Base-by-base conservation (phyloP, 2,888 invertebrate species). In the Rhamnusium bicolor region DNA sequence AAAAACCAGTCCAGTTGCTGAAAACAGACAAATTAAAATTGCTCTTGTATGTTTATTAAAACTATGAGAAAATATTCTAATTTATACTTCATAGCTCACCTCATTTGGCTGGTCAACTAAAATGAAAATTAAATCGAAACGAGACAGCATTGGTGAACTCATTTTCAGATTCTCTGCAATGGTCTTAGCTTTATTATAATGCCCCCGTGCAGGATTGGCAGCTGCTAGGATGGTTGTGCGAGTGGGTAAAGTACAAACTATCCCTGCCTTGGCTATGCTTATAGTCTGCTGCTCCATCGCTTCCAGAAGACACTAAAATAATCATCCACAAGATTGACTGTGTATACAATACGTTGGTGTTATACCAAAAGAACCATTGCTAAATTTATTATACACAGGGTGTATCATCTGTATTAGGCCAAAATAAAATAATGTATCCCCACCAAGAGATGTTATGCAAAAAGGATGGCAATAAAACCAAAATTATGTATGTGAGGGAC, bases 221-320 rank as follows among this genome's bases (percentile, higher is more conserved):
- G 97, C 97, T 32, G 97, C 98, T 56, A 98, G 89, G 21, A 98
- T 93, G 0, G 96, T 94, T 0, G 96, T 94, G 63, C 95, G 91
- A 0, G 96, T 94, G 19, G 95, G 94, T 56, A 98, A 89, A 67
- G 93, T 94, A 86, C 94, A 95, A 53, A 95, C 93, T 16, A 95
- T 92, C 4, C 96, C 96, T n/a, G 95, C 95, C 87, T 97, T 96
- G 0, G 97, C 96, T 67, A 98, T 92, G 84, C 96, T 96, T 47
- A 98, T 94, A 60, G 94, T 93, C 81, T 97, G 94, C 84, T 98
- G 97, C 86, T 98, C 98, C 97, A 98, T 97, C 0, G 96, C 95
- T 89, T 98, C 98, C 53, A 98, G 89, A 63, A 98, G 89, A 71
- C 95, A 94, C 91, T 94, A 86, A 74, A 74, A 77, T 61, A 32